Percentiles rank a stretch among this genome's conserved stretches.
phyloP scores from a whole-genome alignment of 1,140 invertebrate species.

The Drosophila pruinosa region DNA sequence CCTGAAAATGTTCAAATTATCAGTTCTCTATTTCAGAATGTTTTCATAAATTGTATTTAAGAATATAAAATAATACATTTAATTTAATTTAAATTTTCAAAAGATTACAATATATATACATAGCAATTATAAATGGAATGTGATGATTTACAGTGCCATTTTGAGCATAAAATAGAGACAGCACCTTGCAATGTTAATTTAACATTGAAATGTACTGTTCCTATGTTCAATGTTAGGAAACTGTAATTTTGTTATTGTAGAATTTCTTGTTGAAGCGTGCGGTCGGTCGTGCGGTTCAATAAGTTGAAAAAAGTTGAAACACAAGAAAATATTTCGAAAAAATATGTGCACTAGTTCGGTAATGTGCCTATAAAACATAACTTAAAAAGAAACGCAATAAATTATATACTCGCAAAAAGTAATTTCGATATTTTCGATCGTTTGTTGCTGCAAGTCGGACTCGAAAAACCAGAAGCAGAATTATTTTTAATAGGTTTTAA shows the following conservation, averaged over 20 bases:
- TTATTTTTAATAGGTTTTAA: constrained; percentile 69
- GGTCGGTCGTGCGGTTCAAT: constrained; percentile 34
- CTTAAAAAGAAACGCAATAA: constrained; percentile 9
- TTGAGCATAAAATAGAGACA: neutral
- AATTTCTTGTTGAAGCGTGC: constrained; percentile 36
- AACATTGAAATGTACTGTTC: constrained; percentile 11
- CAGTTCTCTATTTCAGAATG: too few relatives aligned
- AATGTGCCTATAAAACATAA: constrained; percentile 8
- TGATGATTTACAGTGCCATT: constrained; percentile 11
- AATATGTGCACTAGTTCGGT: constrained; percentile 2
- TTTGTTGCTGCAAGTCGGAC: constrained; percentile 4
- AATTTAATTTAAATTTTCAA: too few relatives aligned
- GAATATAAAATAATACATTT: too few relatives aligned
- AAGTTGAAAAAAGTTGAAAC: neutral
- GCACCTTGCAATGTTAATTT: constrained; percentile 5
- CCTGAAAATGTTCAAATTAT: too few relatives aligned
- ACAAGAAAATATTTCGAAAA: constrained; percentile 14
- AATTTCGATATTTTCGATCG: constrained; percentile 21
- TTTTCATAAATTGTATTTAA: too few relatives aligned
- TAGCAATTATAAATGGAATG: too few relatives aligned
- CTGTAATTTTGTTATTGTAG: constrained; percentile 40
- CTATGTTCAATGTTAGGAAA: constrained; percentile 10
- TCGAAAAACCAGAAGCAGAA: constrained; percentile 30
- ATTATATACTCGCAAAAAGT: neutral
- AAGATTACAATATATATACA: too few relatives aligned